phyloP scores from a whole-genome alignment of 2,888 invertebrate species.

The Molorchus minor region DNA sequence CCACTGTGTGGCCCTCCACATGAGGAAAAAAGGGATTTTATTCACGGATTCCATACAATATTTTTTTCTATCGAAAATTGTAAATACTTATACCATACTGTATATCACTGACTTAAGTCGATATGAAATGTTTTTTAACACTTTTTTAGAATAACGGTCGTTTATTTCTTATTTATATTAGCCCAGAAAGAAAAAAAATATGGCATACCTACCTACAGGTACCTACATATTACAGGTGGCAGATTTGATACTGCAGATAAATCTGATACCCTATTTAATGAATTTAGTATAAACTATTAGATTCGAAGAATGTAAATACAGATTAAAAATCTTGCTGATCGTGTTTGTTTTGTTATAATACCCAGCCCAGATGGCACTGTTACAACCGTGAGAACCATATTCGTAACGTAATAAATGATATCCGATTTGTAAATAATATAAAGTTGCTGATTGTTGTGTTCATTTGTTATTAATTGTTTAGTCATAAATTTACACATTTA shows the following conservation, averaged over 20 bases:
- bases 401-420: slow-evolving; percentile 14
- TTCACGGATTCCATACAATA: too few species aligned
- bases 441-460: slow-evolving; percentile 17
- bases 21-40: background rate
- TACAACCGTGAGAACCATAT: slow-evolving; percentile 19
- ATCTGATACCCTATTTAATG: slow-evolving; percentile 14
- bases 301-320: slow-evolving; percentile 20
- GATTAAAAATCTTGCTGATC: slow-evolving; percentile 17
- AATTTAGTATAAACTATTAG: slow-evolving; percentile 8
- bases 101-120: too few species aligned
- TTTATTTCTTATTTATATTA: too few species aligned
- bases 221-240: too few species aligned
- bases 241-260: too few species aligned
- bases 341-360: slow-evolving; percentile 4
- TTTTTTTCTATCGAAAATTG: too few species aligned
- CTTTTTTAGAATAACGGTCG: too few species aligned
- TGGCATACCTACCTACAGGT: too few species aligned
- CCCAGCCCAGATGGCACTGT: slow-evolving; percentile 12
- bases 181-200: too few species aligned
- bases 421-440: slow-evolving; percentile 9
- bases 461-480: background rate
- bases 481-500: background rate
- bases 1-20: background rate
- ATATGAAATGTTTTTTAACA: too few species aligned
- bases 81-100: too few species aligned